Conservation (phyloP, 2,113 vertebrate species). For the Crotophaga sulcirostris region DNA sequence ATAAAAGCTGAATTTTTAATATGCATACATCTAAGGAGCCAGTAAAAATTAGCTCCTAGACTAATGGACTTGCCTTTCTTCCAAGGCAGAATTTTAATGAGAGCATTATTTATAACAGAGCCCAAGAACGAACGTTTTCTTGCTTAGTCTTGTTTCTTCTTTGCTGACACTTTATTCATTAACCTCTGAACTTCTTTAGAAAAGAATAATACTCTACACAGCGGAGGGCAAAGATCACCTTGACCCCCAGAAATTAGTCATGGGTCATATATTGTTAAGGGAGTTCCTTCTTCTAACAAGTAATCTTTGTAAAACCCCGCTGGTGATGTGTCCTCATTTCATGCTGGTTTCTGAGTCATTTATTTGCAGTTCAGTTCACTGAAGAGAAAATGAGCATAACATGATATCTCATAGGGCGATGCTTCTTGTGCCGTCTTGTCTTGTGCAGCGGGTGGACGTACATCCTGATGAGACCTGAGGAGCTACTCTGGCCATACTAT, state of each 20-base stretch:
- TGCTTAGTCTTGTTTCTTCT: conserved; percentile 68
- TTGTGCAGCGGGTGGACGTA: not conserved
- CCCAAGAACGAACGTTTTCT: conserved; percentile 69
- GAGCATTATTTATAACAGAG: conserved; percentile 80
- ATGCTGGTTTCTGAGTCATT: conserved; percentile 36
- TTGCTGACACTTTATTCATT: conserved; percentile 76
- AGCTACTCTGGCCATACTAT: not conserved
- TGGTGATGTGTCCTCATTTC: conserved; percentile 38
- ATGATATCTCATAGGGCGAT: not conserved
- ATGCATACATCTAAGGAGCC: conserved; percentile 79
- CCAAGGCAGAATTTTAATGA: conserved; percentile 82
- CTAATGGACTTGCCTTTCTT: conserved; percentile 84
- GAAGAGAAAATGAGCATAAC: not conserved
- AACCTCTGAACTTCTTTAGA: conserved; percentile 70
- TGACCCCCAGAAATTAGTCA: conserved; percentile 68
- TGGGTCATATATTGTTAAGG: conserved; percentile 12
- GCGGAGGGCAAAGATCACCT: conserved; percentile 66
- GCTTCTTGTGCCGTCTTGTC: not conserved
- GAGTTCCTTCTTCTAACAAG: conserved; percentile 23
- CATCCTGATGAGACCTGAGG: not conserved
- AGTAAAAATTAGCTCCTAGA: conserved; percentile 83
- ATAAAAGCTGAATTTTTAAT: conserved; percentile 84
- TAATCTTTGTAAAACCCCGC: not conserved
- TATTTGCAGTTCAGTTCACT: conserved; percentile 11
- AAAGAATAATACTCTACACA: conserved; percentile 66